phyloP scores from a whole-genome alignment of 2,797 vertebrate genomes.

The Orientallactaga sibirica region DNA sequence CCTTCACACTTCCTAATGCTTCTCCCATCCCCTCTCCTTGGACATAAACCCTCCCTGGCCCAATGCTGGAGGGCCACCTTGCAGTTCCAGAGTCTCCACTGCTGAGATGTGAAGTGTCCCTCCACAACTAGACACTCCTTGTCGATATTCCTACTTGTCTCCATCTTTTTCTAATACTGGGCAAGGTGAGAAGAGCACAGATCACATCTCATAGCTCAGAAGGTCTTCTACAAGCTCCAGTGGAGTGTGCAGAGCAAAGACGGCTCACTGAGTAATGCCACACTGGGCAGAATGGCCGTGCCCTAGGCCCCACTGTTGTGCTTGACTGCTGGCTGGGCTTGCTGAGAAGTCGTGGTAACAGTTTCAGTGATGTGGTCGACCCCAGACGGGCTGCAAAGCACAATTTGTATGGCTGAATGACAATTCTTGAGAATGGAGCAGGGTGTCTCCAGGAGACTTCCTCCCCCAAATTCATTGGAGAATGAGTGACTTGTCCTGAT shows the following conservation, averaged over 20 bases:
- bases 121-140: too few relatives aligned
- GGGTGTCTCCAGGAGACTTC: too few relatives aligned
- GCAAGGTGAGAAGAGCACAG: background rate
- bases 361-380: fast-evolving
- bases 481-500: too few relatives aligned
- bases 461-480: background rate
- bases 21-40: too few relatives aligned
- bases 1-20: too few relatives aligned
- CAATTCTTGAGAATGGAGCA: background rate
- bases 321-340: too few relatives aligned
- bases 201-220: background rate
- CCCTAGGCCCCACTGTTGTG: fast-evolving
- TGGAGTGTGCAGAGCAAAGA: background rate
- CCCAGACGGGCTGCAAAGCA: background rate
- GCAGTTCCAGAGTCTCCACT: too few relatives aligned
- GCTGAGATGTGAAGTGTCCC: too few relatives aligned
- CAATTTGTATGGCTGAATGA: fast-evolving
- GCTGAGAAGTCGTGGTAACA: fast-evolving
- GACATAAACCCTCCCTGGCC: too few relatives aligned
- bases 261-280: fast-evolving
- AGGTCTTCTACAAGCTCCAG: background rate
- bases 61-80: too few relatives aligned
- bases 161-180: too few relatives aligned
- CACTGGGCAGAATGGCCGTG: background rate
- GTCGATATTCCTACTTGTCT: too few relatives aligned